These are phyloP conservation scores for Disparrhopalites patrizii DNA, from an alignment of 2,888 invertebrate genomes.

Conservation along the genomic window DNA sequence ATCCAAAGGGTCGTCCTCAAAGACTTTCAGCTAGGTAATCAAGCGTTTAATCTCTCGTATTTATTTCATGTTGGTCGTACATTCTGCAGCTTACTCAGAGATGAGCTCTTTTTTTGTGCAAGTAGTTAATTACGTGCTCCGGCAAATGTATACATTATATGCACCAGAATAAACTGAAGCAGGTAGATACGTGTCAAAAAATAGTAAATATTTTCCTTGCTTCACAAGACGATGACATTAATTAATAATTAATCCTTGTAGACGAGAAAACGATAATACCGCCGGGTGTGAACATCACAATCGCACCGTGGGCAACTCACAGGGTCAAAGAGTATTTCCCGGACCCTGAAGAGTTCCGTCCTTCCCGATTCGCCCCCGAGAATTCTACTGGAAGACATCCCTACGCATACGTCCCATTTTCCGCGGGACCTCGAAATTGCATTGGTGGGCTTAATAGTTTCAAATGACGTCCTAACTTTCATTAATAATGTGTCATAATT, in stretches of 20 bases:
- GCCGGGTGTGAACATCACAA: too few relatives aligned
- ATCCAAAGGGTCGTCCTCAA: slow-evolving; percentile 48
- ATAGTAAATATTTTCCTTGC: too few relatives aligned
- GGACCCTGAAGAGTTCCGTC: slow-evolving; percentile 55
- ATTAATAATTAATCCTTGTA: too few relatives aligned
- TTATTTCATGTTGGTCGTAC: not conserved
- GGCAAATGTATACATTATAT: too few relatives aligned
- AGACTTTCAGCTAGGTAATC: not conserved
- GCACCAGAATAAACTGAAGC: too few relatives aligned
- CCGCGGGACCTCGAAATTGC: slow-evolving; percentile 50
- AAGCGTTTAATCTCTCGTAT: not conserved
- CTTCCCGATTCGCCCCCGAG: slow-evolving; percentile 55
- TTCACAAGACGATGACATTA: too few relatives aligned
- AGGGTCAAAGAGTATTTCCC: slow-evolving; percentile 54
- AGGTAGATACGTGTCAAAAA: too few relatives aligned
- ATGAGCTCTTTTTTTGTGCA: not conserved
- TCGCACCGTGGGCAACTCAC: slow-evolving; percentile 52
- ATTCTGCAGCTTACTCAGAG: not conserved
- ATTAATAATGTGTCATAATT: too few relatives aligned
- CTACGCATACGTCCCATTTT: slow-evolving; percentile 53
- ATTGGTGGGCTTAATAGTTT: too few relatives aligned
- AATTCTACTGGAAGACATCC: slow-evolving; percentile 52
- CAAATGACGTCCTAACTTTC: too few relatives aligned
- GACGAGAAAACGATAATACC: too few relatives aligned
- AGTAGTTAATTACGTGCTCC: too few relatives aligned